Evolutionary conservation across 2,888 invertebrate species (phyloP).

Genomic region (Argynnis bischoffii): DNA sequence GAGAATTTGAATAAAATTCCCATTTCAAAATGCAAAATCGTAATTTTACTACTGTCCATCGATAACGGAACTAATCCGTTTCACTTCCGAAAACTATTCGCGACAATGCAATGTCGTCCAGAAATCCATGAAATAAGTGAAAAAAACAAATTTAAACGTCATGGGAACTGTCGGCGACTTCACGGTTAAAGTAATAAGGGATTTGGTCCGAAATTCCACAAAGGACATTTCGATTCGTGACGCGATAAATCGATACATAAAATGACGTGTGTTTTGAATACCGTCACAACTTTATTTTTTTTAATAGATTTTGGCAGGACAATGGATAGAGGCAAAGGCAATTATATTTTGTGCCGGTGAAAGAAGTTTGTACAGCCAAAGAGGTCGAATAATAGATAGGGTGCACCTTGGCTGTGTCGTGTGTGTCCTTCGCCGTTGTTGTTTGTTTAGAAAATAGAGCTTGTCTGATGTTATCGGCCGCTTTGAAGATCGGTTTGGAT

Average conservation of each 20-base stretch:
- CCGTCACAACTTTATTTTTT: slow-evolving; percentile 68
- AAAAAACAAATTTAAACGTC: slow-evolving; percentile 70
- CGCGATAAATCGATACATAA: slow-evolving; percentile 73
- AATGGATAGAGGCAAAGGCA: slow-evolving; percentile 68
- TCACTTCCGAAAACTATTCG: slow-evolving; percentile 63
- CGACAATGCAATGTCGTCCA: slow-evolving; percentile 64
- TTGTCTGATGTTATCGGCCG: slow-evolving; percentile 37
- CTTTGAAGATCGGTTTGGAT: slow-evolving; percentile 11
- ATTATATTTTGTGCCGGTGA: slow-evolving; percentile 71
- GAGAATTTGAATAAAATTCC: slow-evolving; percentile 38
- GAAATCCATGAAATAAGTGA: slow-evolving; percentile 49
- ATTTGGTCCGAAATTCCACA: slow-evolving; percentile 51
- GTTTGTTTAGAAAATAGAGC: slow-evolving; percentile 62
- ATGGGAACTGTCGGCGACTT: slow-evolving; percentile 76
- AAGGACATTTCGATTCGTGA: slow-evolving; percentile 61
- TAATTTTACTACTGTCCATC: slow-evolving; percentile 48
- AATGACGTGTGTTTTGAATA: slow-evolving; percentile 81
- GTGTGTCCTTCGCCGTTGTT: slow-evolving; percentile 61
- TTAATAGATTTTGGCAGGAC: slow-evolving; percentile 49
- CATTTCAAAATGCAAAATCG: slow-evolving; percentile 43
- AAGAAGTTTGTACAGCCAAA: slow-evolving; percentile 55
- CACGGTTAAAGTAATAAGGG: slow-evolving; percentile 74
- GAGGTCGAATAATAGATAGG: slow-evolving; percentile 61
- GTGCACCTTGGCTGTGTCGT: slow-evolving; percentile 68
- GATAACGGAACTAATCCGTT: slow-evolving; percentile 69